phyloP scores from a whole-genome alignment of 2,797 vertebrate genomes.

The Sphaeramia orbicularis region DNA sequence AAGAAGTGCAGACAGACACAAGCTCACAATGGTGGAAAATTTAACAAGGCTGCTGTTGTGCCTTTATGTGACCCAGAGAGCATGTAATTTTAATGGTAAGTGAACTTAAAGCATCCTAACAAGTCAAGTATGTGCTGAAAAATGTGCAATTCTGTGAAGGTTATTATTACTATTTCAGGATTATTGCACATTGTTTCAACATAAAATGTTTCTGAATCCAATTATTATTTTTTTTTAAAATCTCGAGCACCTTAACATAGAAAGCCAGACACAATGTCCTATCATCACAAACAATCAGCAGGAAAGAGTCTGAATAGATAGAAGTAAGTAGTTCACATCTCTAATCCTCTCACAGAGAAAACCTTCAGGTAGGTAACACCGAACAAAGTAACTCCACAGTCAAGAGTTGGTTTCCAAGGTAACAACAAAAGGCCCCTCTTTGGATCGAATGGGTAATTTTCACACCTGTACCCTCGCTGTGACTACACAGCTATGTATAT shows the following conservation, averaged over 20 bases:
- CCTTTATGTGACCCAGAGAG: conserved; percentile 4
- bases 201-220: background rate
- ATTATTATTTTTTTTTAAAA: background rate
- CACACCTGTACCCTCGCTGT: conserved; percentile 58
- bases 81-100: background rate
- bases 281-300: background rate
- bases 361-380: conserved; percentile 52
- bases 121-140: background rate
- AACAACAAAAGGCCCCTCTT: conserved; percentile 63
- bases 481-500: conserved; percentile 43
- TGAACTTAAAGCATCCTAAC: background rate
- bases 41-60: conserved; percentile 12
- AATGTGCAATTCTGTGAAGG: conserved; percentile 1
- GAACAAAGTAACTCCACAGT: conserved; percentile 57
- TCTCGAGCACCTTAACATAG: no score
- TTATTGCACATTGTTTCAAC: conserved; percentile 10
- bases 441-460: conserved; percentile 67
- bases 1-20: conserved; percentile 35
- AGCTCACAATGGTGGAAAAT: conserved; percentile 14
- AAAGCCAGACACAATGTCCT: background rate
- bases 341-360: conserved; percentile 25
- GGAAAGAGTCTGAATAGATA: background rate
- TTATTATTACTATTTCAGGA: background rate
- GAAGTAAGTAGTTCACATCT: conserved; percentile 19
- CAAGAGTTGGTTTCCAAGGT: conserved; percentile 74